These are phyloP conservation scores for Andrena chrysosceles DNA, from an alignment of 2,888 invertebrate species.

Conservation along the genomic window DNA sequence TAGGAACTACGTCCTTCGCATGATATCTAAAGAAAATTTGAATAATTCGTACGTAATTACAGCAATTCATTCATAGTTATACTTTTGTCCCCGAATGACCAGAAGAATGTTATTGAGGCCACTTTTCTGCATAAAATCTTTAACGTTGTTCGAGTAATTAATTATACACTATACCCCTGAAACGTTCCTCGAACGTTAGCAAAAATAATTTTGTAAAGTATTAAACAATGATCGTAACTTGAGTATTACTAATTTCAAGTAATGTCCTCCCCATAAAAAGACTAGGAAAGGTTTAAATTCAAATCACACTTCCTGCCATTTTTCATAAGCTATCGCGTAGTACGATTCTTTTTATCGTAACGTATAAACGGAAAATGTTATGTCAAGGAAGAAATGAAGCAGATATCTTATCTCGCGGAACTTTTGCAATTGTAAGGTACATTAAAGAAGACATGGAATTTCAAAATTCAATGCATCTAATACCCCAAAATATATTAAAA, in stretches of 20 bases:
- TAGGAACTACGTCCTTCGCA: slow-evolving; percentile 45
- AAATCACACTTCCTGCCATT: not conserved
- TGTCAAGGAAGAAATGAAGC: not conserved
- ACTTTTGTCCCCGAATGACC: not conserved
- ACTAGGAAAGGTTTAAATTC: not conserved
- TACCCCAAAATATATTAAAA: slow-evolving; percentile 16
- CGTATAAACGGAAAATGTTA: not conserved
- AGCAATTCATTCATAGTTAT: slow-evolving; percentile 5
- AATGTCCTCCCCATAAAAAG: not conserved
- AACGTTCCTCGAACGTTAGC: not conserved
- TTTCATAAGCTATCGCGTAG: not conserved
- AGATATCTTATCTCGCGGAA: not conserved
- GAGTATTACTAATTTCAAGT: not conserved
- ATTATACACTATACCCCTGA: not conserved
- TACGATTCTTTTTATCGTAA: not conserved
- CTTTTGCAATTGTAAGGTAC: not conserved
- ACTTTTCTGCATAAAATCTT: slow-evolving; percentile 7
- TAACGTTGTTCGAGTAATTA: not conserved
- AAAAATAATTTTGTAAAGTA: slow-evolving; percentile 1
- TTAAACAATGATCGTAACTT: not conserved
- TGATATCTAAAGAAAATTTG: slow-evolving; percentile 18
- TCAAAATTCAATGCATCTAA: slow-evolving; percentile 32
- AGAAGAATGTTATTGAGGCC: slow-evolving; percentile 30
- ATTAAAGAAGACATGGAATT: slow-evolving; percentile 24
- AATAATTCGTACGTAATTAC: slow-evolving; percentile 27